Evolutionary conservation across 2,888 invertebrate species (phyloP), one percentile per base, ranked within the genome.

Genomic region (Holacanthella duospinosa): DNA sequence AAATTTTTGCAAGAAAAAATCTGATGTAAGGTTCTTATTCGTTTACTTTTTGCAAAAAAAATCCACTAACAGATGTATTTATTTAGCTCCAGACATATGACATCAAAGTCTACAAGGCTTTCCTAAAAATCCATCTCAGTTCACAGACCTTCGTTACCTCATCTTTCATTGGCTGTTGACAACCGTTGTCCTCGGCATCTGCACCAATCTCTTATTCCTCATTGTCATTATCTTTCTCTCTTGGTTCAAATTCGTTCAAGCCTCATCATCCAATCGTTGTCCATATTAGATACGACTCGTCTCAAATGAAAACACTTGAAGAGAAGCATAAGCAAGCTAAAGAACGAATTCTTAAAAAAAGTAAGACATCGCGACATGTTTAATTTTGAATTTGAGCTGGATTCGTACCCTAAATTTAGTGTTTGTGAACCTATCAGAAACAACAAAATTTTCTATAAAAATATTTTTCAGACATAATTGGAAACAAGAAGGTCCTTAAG

Each of bases 101-200:
- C 74, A 86, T 91, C 29, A 88, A 95, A 75, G 84, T 93, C 69
- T 93, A 94, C 77, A 84, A 87, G 0, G 88, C 91, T 9, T 85
- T 85, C 65, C 78, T 95, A 61, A 84, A 86, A 66, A 87, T 95
- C 43, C 86, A 89, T 72, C 94, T 1, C 88, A 91, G 76, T 89
- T 95, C 77, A 84, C 86, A 1, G 94, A 94, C 0, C 78, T 95
- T 1, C 85, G 93, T 64, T 93, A 93, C 77, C 80, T 90, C 67
- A 91, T 95, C 89, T 93, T 87, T 81, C 85, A 93, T 80, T 94
- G 91, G 89, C 94, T 94, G 43, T 79, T 89, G 70, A 75, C 87
- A 36, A 88, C 93, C 60, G 90, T 92, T 64, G 77, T 86, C 68
- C 77, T 91, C 74, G 89, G 93, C 71, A 87, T 93, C 74, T 84